These are phyloP conservation scores for Callipepla squamata DNA, from an alignment of 2,113 vertebrate genomes.

Conservation along the genomic window DNA sequence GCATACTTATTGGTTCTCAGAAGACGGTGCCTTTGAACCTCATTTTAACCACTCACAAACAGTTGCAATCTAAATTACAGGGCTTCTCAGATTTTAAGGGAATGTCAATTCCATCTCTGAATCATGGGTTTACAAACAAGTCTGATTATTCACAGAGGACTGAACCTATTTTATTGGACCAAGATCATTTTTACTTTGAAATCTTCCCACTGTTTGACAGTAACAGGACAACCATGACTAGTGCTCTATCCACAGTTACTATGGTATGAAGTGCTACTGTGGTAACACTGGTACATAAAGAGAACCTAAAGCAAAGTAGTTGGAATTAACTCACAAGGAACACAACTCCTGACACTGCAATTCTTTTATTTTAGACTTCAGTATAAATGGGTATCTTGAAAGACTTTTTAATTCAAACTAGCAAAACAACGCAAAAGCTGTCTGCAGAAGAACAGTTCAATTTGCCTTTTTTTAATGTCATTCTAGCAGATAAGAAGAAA, in stretches of 20 bases:
- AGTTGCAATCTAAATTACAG: background rate
- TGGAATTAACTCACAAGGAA: background rate
- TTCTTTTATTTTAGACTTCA: background rate
- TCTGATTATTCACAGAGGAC: background rate
- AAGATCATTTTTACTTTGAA: background rate
- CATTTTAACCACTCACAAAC: background rate
- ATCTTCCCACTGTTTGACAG: background rate
- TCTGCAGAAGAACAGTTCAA: background rate
- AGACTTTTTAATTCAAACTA: background rate
- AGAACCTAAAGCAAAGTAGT: background rate
- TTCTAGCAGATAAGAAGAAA: fast-evolving
- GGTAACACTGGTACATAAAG: background rate
- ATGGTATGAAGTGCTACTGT: too few relatives aligned
- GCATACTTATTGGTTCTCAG: background rate
- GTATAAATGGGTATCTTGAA: background rate
- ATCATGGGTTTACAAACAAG: background rate
- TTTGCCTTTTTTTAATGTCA: background rate
- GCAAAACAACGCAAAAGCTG: background rate
- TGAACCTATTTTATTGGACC: background rate
- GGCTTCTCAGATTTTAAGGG: background rate
- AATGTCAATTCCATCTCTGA: background rate
- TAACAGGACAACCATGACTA: background rate
- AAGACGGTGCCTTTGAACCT: background rate
- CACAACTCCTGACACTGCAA: background rate
- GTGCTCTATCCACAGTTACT: background rate